Evolutionary conservation across 2,797 vertebrate species (phyloP).

Genomic region (Gastrophryne carolinensis): DNA sequence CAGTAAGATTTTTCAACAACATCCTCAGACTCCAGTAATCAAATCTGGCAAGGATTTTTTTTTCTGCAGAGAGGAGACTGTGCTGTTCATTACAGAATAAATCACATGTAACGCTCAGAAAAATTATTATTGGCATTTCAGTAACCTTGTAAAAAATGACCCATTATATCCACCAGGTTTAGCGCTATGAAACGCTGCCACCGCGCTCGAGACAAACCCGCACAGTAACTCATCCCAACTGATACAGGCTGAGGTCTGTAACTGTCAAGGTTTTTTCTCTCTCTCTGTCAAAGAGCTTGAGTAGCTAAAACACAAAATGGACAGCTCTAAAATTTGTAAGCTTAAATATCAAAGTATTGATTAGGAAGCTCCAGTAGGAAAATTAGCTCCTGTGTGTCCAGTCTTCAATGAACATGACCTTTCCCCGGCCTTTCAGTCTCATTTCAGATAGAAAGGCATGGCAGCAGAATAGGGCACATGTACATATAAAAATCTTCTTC

Average conservation of each 20-base stretch:
- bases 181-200: conserved; percentile 10
- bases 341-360: no score
- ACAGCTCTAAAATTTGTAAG: no score
- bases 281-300: not conserved
- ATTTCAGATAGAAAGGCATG: no score
- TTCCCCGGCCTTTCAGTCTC: no score
- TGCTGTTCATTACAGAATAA: conserved; percentile 42
- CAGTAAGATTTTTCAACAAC: conserved; percentile 31
- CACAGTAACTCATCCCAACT: not conserved
- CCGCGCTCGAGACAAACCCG: not conserved
- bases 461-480: no score
- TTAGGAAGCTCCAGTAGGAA: no score
- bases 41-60: conserved; percentile 50
- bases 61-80: conserved; percentile 31
- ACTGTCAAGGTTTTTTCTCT: not conserved
- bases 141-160: conserved; percentile 46
- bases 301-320: not conserved
- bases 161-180: conserved; percentile 26
- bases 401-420: no score
- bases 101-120: conserved; percentile 42
- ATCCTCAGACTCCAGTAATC: conserved; percentile 37
- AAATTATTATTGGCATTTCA: conserved; percentile 50
- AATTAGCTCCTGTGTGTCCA: no score
- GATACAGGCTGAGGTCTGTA: not conserved
- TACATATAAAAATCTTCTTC: no score